Conservation (phyloP, 2,113 vertebrate genomes). For the Sinocyclocheilus maitianheensis region DNA sequence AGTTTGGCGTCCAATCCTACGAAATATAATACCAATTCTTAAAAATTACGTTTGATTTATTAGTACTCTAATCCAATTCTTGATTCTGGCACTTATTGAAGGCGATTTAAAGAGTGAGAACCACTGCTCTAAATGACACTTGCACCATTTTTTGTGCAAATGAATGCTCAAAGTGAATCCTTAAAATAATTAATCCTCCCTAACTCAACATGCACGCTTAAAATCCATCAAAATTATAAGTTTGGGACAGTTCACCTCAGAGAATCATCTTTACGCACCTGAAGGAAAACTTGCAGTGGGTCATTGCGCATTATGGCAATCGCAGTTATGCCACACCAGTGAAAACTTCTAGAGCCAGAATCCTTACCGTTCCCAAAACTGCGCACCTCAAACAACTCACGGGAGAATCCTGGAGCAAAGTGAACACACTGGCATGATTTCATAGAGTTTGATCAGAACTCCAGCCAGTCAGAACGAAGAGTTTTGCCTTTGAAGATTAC, state of each 20-base stretch:
- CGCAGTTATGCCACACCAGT: conserved; percentile 76
- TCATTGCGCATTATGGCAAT: conserved; percentile 82
- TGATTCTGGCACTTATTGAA: neutral
- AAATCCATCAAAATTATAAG: neutral
- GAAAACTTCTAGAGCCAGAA: conserved; percentile 18
- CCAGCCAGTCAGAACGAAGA: conserved; percentile 89
- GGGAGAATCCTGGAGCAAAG: conserved; percentile 76
- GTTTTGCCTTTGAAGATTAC: conserved; percentile 91
- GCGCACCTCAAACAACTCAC: conserved; percentile 23
- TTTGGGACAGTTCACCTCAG: neutral
- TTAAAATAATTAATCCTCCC: neutral
- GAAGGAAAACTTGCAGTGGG: conserved; percentile 83
- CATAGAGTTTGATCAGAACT: conserved; percentile 93
- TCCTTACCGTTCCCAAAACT: neutral
- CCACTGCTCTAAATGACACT: neutral
- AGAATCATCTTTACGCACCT: conserved; percentile 72
- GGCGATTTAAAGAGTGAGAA: neutral
- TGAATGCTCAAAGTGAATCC: neutral
- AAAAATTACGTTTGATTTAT: neutral
- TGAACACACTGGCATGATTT: conserved; percentile 84
- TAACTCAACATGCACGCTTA: neutral
- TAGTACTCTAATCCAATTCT: neutral
- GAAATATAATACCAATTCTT: neutral
- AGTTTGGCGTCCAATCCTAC: conserved; percentile 84
- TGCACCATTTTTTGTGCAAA: neutral